Conservation (phyloP, 2,113 vertebrate genomes). For the Bos taurus region ARS-UCD2.0 NC_037328.1:15729501-15730000, state of each 20-base stretch:
- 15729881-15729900: background rate
- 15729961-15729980: background rate
- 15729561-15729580: background rate
- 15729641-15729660: background rate
- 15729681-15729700: background rate
- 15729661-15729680: background rate
- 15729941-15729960: background rate
- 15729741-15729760: background rate
- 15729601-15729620: background rate
- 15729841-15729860: background rate
- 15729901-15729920: background rate
- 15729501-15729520: background rate
- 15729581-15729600: background rate
- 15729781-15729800: background rate
- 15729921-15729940: background rate
- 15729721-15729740: background rate
- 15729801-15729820: background rate
- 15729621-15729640: background rate
- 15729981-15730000: background rate
- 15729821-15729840: background rate
- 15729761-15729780: background rate
- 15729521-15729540: background rate
- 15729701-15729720: background rate
- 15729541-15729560: background rate
- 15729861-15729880: background rate